Evolutionary conservation across 2,113 vertebrate genomes (phyloP), one percentile per base, ranked within the genome.

Genomic region (Acrocephalus arundinaceus): DNA sequence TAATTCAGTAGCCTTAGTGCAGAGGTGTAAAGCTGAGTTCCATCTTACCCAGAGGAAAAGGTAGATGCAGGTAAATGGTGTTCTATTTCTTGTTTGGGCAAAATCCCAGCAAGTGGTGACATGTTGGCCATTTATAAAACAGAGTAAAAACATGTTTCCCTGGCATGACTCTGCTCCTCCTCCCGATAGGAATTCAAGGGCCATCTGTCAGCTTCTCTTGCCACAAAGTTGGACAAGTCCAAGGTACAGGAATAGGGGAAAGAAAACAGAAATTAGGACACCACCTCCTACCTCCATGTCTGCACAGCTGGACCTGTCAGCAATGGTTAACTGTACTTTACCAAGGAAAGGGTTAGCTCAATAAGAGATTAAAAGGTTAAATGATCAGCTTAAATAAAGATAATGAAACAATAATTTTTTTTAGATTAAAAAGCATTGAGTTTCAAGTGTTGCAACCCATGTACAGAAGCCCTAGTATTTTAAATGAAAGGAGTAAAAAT

Each of bases 141-240:
- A 73, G 5, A 31, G 1, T 19, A 74, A 63, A 67, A 62, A 1
- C 0, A 0, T 0, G 0, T 74, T 92, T 94, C 12, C 28, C n/a
- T 71, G n/a, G 4, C 33, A 39, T 43, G 39, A 61, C 22, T 15
- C 6, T 31, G n/a, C n/a, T 66, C 15, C 12, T 15, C 17, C 12
- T 74, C 11, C 27, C 35, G 21, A 22, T 0, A 59, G 48, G 23
- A 94, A 84, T 71, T 78, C 33, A 77, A 67, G 25, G 17, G 16
- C 20, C 43, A 58, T 39, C 61, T 96, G 59, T 62, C 51, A 87
- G 27, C 18, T 71, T 67, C 61, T 87, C 30, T 49, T 84, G 61
- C 18, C 61, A 63, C 33, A 63, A 79, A 55, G 4, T 2, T 63
- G 84, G 55, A 66, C 20, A 78, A 74, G 24, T 35, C 51, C 27